These are phyloP conservation scores for Harpagoxenus sublaevis DNA, from an alignment of 2,888 invertebrate species.

Conservation along the genomic window DNA sequence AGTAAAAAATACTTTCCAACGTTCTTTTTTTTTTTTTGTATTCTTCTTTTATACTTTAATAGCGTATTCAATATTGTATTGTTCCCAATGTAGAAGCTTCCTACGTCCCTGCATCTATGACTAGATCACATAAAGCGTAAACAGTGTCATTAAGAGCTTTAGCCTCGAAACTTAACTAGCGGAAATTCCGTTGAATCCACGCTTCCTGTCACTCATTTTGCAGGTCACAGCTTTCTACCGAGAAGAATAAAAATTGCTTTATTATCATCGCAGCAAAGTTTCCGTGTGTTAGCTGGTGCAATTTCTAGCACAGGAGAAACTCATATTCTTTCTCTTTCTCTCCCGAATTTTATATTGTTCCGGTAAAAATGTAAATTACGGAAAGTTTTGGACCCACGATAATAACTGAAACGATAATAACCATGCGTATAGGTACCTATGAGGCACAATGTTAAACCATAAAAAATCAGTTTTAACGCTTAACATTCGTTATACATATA, in stretches of 20 bases:
- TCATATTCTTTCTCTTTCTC: neutral
- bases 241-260: conserved; percentile 40
- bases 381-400: neutral
- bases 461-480: neutral
- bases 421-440: too few relatives aligned
- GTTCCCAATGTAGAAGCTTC: conserved; percentile 25
- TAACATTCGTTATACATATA: neutral
- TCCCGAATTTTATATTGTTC: neutral
- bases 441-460: neutral
- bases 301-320: conserved; percentile 26
- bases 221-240: conserved; percentile 62
- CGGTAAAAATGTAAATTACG: neutral
- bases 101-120: conserved; percentile 57
- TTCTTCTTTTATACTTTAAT: conserved; percentile 16
- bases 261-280: conserved; percentile 36
- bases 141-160: conserved; percentile 68
- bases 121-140: conserved; percentile 65
- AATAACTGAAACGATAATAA: neutral
- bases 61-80: neutral
- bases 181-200: conserved; percentile 68
- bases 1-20: neutral
- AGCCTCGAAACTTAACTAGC: conserved; percentile 69
- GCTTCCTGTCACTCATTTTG: conserved; percentile 63
- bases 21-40: neutral
- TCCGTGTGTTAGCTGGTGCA: conserved; percentile 36